Evolutionary conservation across 2,888 invertebrate species (phyloP).

Genomic region (Odontocolon sp.): DNA sequence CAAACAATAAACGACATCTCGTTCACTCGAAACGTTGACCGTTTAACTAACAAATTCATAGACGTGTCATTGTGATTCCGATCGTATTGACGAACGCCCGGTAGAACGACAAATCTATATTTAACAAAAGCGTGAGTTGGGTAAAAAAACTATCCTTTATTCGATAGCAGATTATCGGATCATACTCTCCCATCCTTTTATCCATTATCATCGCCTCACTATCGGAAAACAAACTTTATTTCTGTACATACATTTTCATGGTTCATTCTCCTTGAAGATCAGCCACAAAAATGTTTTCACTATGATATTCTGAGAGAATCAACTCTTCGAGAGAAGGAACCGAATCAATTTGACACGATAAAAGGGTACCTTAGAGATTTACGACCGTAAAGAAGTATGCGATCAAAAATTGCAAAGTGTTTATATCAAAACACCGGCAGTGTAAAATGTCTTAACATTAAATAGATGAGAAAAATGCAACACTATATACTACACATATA

Average conservation of each 20-base stretch:
- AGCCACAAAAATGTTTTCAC: slow-evolving; percentile 3
- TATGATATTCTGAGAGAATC: not conserved
- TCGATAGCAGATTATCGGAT: not conserved
- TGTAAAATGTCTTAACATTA: slow-evolving; percentile 9
- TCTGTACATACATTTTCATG: not conserved
- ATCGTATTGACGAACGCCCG: not conserved
- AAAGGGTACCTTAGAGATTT: not conserved
- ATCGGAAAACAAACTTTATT: slow-evolving; percentile 2
- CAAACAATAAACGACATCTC: not conserved
- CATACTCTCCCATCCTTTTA: not conserved
- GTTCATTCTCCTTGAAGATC: not conserved
- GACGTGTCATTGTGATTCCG: not conserved
- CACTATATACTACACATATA: slow-evolving; percentile 10
- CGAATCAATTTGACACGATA: not conserved
- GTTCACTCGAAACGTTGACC: not conserved
- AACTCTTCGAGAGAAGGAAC: not conserved
- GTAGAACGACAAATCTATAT: not conserved
- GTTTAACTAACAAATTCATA: slow-evolving; percentile 2
- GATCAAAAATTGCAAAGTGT: not conserved
- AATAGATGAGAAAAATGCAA: not conserved
- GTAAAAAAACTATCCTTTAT: not conserved
- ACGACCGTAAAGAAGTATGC: not conserved
- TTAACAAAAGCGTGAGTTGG: not conserved
- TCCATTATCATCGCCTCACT: not conserved
- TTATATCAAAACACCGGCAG: not conserved